A percentile compares a stretch with the other conserved stretches of the same genome.
Evolutionary conservation across 2,888 invertebrate species (phyloP).

Genomic region (Drosophila lacicola): DNA sequence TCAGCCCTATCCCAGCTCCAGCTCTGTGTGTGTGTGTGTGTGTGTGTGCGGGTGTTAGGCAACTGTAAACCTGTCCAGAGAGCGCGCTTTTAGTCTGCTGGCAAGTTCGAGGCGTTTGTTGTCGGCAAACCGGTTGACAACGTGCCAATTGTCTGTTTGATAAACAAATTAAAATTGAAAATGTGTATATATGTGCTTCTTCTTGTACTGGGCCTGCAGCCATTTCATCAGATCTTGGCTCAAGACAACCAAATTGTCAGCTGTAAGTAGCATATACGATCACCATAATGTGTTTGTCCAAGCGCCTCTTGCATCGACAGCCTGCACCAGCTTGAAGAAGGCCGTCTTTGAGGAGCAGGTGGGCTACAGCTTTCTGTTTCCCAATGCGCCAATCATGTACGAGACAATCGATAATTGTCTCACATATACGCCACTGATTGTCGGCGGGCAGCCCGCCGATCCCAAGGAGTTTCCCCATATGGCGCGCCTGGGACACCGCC

Average conservation of each 20-base stretch:
- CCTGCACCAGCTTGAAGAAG: constrained; percentile 67
- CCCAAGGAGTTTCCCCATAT: constrained; percentile 82
- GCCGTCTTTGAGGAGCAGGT: constrained; percentile 65
- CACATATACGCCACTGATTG: constrained; percentile 84
- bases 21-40: background rate
- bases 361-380: constrained; percentile 59
- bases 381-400: constrained; percentile 48
- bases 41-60: background rate
- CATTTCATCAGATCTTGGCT: constrained; percentile 1
- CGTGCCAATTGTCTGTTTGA: constrained; percentile 29
- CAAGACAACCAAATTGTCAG: constrained; percentile 26
- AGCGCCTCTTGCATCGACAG: constrained; percentile 7
- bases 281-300: background rate
- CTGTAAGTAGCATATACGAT: constrained; percentile 36
- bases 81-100: constrained; percentile 4
- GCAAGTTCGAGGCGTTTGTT: constrained; percentile 30
- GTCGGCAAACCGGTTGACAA: constrained; percentile 46
- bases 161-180: constrained; percentile 30
- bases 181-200: constrained; percentile 46
- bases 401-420: constrained; percentile 67
- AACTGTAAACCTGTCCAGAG: constrained; percentile 41
- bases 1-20: background rate
- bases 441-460: constrained; percentile 76
- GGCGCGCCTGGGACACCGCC: constrained; percentile 59
- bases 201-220: constrained; percentile 9